Conservation (phyloP, 1,140 invertebrate species). For the Drosophila nikananu region DNA sequence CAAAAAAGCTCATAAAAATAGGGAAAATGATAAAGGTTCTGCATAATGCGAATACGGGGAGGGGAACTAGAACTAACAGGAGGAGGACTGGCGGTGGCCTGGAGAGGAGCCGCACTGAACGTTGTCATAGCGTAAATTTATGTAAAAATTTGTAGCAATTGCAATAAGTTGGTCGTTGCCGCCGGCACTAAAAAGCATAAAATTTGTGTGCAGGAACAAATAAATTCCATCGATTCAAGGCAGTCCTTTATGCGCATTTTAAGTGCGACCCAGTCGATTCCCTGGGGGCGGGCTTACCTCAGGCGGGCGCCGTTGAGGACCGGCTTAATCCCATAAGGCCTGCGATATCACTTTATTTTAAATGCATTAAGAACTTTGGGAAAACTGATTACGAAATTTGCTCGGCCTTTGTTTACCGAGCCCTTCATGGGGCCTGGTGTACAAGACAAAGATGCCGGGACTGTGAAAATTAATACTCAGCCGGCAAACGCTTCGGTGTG, state of each 20-base stretch:
- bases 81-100: not conserved
- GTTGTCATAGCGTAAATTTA: conserved; percentile 76
- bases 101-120: not conserved
- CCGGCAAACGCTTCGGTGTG: conserved; percentile 70
- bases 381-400: conserved; percentile 69
- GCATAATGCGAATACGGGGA: conserved; percentile 53
- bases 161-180: conserved; percentile 67
- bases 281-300: conserved; percentile 1
- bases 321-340: conserved; percentile 13
- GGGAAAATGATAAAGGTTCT: conserved; percentile 61
- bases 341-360: conserved; percentile 55
- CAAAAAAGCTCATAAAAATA: conserved; percentile 70
- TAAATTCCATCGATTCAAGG: conserved; percentile 53
- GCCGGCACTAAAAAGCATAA: conserved; percentile 26
- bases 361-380: conserved; percentile 72
- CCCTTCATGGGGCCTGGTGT: conserved; percentile 63
- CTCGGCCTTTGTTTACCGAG: conserved; percentile 60
- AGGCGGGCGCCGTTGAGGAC: not conserved
- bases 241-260: conserved; percentile 65
- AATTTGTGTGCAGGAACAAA: conserved; percentile 68
- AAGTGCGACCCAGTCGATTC: conserved; percentile 15
- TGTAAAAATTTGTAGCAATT: conserved; percentile 81
- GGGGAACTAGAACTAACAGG: conserved; percentile 20
- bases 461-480: conserved; percentile 68
- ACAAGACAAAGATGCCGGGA: conserved; percentile 50